Evolutionary conservation across 1,140 invertebrate genomes (phyloP).

Genomic region (Drosophila truncata): DNA sequence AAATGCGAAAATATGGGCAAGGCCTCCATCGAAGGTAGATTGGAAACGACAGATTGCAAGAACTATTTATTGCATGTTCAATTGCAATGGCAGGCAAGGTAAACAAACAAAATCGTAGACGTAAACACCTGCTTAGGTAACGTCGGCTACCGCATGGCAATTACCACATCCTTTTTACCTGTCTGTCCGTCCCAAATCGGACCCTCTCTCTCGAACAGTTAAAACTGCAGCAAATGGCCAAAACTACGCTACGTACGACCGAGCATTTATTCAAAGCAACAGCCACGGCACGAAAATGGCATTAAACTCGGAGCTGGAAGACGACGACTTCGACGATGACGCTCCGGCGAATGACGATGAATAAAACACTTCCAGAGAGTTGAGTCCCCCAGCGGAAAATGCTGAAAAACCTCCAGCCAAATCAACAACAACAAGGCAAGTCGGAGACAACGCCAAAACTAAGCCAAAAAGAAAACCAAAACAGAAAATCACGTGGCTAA

Average conservation of each 20-base stretch:
- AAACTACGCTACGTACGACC: constrained; percentile 18
- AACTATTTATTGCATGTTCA: constrained; percentile 38
- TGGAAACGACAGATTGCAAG: constrained; percentile 29
- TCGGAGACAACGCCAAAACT: constrained; percentile 39
- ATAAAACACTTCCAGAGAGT: constrained; percentile 49
- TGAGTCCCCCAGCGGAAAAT: constrained; percentile 35
- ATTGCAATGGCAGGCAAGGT: constrained; percentile 30
- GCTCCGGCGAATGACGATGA: constrained; percentile 56
- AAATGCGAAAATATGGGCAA: constrained; percentile 39
- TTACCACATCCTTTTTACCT: constrained; percentile 45
- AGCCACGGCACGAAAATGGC: constrained; percentile 74
- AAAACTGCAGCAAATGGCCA: constrained; percentile 32
- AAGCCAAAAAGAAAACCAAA: constrained; percentile 32
- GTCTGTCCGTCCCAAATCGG: neutral
- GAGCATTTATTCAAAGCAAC: constrained; percentile 43
- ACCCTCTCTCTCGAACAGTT: constrained; percentile 20
- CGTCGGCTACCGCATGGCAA: constrained; percentile 43
- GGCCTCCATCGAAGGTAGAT: constrained; percentile 12
- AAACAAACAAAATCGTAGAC: constrained; percentile 52
- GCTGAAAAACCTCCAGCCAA: constrained; percentile 38
- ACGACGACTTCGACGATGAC: constrained; percentile 31
- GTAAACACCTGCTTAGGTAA: constrained; percentile 53
- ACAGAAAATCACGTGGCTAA: constrained; percentile 70
- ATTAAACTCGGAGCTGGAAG: constrained; percentile 58
- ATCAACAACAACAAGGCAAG: constrained; percentile 21